A percentile compares a stretch with the other conserved stretches of the same genome.
These are phyloP conservation scores for Sebastes reedi DNA, from an alignment of 2,797 vertebrate genomes.

Conservation along the genomic window DNA sequence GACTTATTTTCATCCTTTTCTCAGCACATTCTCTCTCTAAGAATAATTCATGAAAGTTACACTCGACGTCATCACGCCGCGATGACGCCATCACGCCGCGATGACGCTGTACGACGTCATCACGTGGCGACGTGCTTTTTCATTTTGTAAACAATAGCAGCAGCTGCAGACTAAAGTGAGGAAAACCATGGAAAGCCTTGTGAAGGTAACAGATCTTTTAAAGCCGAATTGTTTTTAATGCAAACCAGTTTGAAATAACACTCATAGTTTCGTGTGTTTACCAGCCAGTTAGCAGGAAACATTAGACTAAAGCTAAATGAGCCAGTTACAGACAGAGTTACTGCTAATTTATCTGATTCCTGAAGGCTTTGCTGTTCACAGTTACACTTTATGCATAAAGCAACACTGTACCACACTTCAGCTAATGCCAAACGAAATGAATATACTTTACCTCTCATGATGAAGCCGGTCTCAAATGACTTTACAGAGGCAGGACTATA, in stretches of 20 bases:
- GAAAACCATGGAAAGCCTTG: conserved; percentile 71
- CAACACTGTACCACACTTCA: neutral
- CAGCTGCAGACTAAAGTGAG: neutral
- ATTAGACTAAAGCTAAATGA: neutral
- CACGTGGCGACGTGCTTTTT: conserved; percentile 19
- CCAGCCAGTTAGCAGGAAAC: neutral
- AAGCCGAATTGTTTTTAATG: neutral
- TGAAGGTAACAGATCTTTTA: conserved; percentile 69
- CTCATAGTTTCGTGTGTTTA: neutral
- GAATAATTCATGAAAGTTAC: neutral
- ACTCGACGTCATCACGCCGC: conserved; percentile 10
- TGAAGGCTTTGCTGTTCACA: neutral
- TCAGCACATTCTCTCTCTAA: neutral
- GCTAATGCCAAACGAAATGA: neutral
- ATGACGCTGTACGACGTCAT: neutral
- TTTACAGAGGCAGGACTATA: neutral
- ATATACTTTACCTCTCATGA: neutral
- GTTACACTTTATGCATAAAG: too few relatives aligned
- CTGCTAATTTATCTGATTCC: neutral
- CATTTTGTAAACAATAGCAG: conserved; percentile 64
- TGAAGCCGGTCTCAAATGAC: neutral
- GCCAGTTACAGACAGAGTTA: neutral
- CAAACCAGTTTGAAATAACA: neutral
- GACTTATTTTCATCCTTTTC: neutral
- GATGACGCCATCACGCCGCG: conserved; percentile 49